Conservation (phyloP, 2,797 vertebrate genomes). For the Perodicticus potto region DNA sequence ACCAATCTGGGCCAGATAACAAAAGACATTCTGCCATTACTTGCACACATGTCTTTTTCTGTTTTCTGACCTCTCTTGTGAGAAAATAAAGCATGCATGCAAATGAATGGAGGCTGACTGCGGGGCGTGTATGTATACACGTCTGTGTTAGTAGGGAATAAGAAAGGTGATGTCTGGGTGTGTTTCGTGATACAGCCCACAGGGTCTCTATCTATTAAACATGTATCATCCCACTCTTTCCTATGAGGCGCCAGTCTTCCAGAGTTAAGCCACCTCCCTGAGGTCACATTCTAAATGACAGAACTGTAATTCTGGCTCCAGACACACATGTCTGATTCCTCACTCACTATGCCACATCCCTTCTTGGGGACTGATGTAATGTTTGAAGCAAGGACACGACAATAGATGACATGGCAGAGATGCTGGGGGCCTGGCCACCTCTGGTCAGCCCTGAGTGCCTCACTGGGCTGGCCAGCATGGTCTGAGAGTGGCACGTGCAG, state of each 20-base stretch:
- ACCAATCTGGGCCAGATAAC: neutral
- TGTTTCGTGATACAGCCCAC: neutral
- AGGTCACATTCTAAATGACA: neutral
- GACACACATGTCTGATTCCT: neutral
- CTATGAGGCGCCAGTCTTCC: neutral
- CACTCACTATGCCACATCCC: neutral
- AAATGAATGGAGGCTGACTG: neutral
- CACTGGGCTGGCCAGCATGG: neutral
- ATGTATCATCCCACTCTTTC: neutral
- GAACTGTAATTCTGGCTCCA: neutral
- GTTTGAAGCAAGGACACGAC: neutral
- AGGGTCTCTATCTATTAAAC: neutral
- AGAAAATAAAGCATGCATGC: constrained; percentile 19
- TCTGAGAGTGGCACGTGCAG: neutral
- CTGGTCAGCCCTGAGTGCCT: neutral
- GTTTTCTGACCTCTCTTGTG: neutral
- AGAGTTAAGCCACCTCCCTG: neutral
- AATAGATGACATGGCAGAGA: neutral
- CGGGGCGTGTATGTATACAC: neutral
- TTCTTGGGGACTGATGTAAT: neutral
- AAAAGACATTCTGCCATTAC: neutral
- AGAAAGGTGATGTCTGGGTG: neutral
- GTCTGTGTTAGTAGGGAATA: neutral
- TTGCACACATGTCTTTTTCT: neutral
- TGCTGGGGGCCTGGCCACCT: neutral